Percentiles rank a stretch among this genome's conserved stretches.
Conservation (phyloP, 2,888 invertebrate species). For the Polyommatus iphigenia region DNA sequence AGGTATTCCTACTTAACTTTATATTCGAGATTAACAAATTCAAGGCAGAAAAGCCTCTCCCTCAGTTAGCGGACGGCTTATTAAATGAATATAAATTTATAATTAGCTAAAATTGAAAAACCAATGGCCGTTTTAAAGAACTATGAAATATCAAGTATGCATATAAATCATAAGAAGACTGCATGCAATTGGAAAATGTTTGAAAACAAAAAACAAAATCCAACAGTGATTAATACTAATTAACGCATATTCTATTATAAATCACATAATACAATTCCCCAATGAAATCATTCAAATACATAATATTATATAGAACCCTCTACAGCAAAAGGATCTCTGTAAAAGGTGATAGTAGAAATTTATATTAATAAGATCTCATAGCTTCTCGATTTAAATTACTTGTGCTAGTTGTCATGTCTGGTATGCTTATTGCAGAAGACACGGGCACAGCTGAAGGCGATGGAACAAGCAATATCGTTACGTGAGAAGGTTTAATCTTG, state of each 20-base stretch:
- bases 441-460: conserved; percentile 10
- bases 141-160: not conserved
- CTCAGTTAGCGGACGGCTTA: not conserved
- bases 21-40: conserved; percentile 5
- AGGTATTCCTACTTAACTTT: conserved; percentile 13
- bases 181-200: no score
- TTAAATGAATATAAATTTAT: conserved; percentile 12
- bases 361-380: not conserved
- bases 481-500: conserved; percentile 24
- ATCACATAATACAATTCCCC: no score
- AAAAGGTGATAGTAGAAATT: not conserved
- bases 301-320: no score
- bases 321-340: no score
- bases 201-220: no score
- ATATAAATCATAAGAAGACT: no score
- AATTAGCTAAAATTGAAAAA: not conserved
- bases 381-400: not conserved
- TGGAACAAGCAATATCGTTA: conserved; percentile 21
- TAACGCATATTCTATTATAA: no score
- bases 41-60: not conserved
- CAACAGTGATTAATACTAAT: no score
- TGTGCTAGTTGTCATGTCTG: conserved; percentile 1
- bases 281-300: no score
- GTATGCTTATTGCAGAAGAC: conserved; percentile 17
- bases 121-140: not conserved